Base-by-base conservation (phyloP, 2,888 invertebrate genomes). In the Nomada fucata region DNA sequence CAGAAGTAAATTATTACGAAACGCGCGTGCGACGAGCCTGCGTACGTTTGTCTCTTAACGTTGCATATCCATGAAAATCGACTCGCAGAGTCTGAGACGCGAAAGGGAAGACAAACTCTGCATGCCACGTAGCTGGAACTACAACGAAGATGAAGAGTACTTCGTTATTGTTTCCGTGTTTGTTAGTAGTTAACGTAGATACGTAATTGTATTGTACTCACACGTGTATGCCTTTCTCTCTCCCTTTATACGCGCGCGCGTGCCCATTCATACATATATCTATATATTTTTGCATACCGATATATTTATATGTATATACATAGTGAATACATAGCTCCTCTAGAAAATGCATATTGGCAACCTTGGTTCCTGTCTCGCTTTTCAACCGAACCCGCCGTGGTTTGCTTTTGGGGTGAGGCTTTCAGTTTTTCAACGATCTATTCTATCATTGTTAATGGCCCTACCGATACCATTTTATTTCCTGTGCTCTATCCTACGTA, bases 281-380 rank as follows among this genome's bases (percentile, higher is more conserved):
- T 70, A 42, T 55, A 10, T 42, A n/a, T 67, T 36, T 29, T 53
- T 55, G 29, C 63, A 63, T 60, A 36, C 42, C n/a, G 53, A 65
- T 65, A 42, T 70, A 52, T 65, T 13, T 57, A 44, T 64, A 23
- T 65, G 52, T 42, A 53, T 23, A 23, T 29, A 70, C 36, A 71
- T 64, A 36, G 57, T 59, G 29, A 29, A 74, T 78, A 83, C 47
- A 84, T 83, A 76, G 78, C 70, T 83, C 85, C 81, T 74, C 63
- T 87, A 88, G 86, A 87, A 88, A 77, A 64, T 87, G 88, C 88
- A 89, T 87, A 92, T 92, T 92, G 93, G 91, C 91, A 93, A 93
- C 91, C 92, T 93, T 93, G 93, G 92, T 92, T 91, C 92, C 91
- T 93, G 92, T 92, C 93, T 93, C 92, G 92, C 92, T 92, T 93